phyloP scores from a whole-genome alignment of 2,113 vertebrate genomes.

The Phoenicopterus ruber region DNA sequence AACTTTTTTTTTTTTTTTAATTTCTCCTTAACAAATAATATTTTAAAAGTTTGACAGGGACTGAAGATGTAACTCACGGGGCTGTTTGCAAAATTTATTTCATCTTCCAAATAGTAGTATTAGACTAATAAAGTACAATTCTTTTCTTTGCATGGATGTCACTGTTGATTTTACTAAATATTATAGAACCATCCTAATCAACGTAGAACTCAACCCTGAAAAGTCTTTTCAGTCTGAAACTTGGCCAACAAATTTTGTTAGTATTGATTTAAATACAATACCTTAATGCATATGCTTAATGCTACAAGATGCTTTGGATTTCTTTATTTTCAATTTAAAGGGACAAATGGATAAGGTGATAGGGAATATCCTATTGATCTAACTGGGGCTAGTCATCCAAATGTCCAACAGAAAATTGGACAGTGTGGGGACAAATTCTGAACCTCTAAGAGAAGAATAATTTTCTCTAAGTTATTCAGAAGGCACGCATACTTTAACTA shows the following conservation, averaged over 20 bases:
- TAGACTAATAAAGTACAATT: not conserved
- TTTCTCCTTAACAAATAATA: not conserved
- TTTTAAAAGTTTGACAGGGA: not conserved
- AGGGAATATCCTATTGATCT: not conserved
- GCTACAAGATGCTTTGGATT: not conserved
- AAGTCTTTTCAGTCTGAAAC: not conserved
- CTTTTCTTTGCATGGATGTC: not conserved
- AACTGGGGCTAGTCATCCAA: not conserved
- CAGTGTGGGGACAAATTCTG: not conserved
- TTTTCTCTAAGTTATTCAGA: not conserved
- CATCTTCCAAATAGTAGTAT: not conserved
- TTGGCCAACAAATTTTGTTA: not conserved
- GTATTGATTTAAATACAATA: not conserved
- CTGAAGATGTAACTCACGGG: not conserved
- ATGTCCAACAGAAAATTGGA: not conserved
- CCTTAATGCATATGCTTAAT: not conserved
- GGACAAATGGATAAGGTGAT: not conserved
- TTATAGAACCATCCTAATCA: not conserved
- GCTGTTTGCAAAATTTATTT: not conserved
- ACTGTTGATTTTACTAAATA: not conserved
- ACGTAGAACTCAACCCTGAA: not conserved
- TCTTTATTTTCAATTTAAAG: not conserved
- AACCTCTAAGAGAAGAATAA: not conserved
- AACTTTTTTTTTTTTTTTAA: not conserved
- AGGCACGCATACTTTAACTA: not conserved